A percentile compares a stretch with the other conserved stretches of the same genome.
phyloP scores from a whole-genome alignment of 2,888 invertebrate genomes.

The Tipula helvola region DNA sequence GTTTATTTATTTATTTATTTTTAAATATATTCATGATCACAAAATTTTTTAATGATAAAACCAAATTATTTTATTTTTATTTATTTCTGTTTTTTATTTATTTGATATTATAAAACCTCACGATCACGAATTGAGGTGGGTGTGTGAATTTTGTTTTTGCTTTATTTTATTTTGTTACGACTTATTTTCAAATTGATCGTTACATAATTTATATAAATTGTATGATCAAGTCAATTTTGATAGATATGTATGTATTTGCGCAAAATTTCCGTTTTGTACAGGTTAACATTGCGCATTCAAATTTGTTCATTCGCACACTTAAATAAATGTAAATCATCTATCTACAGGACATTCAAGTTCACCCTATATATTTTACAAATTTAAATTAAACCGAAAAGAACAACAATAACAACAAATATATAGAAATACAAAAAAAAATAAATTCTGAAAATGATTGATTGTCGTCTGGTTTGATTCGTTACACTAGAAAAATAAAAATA shows the following conservation, averaged over 20 bases:
- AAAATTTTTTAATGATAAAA: neutral
- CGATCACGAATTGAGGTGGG: neutral
- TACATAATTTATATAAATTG: neutral
- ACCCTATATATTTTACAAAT: neutral
- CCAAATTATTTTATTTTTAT: neutral
- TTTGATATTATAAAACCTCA: neutral
- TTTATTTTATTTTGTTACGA: neutral
- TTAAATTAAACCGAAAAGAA: neutral
- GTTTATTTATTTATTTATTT: neutral
- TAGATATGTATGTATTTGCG: neutral
- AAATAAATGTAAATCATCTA: no score
- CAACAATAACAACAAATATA: neutral
- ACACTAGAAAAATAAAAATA: constrained; percentile 6
- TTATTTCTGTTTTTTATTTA: neutral
- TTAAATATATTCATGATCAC: neutral
- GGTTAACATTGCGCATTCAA: neutral
- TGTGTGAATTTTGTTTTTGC: neutral
- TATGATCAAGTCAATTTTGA: neutral
- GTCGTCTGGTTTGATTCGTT: constrained; percentile 10
- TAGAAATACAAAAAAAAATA: neutral
- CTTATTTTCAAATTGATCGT: neutral
- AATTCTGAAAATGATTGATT: constrained; percentile 9
- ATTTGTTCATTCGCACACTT: no score
- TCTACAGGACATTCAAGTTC: neutral
- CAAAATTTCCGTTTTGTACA: neutral